Base-by-base conservation (phyloP, 2,113 vertebrate genomes). In the Cebidichthys violaceus region DNA sequence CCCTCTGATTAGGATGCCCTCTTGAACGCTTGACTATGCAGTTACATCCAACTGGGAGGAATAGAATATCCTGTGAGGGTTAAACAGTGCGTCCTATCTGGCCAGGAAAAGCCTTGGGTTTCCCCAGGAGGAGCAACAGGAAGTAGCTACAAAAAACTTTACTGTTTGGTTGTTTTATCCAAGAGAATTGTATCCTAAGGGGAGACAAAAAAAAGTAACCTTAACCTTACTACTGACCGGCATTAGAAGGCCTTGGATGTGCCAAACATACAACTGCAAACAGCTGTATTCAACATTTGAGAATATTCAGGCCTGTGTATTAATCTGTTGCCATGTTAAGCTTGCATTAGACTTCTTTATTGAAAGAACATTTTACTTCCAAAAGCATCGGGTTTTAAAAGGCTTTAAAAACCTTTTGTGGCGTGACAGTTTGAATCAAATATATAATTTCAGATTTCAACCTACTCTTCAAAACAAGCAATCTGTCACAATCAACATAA, bases 391-490 rank as follows among this genome's bases (percentile, higher is more conserved):
- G 8, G 20, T 68, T 66, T 68, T 31, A 43, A 47, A 41, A 31
- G 29, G 1, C 6, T 1, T 61, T 52, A 10, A 57, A 47, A 57
- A 33, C 33, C 33, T 31, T 4, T 41, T 69, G 15, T 73, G n/a
- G 62, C 14, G 6, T 66, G 78, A 81, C 74, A 67, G 41, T 47
- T 84, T 62, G 3, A 60, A 70, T 31, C 27, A 29, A 41, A n/a
- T 55, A 18, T 29, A 52, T 68, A 9, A 14, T 65, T 75, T 69
- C 70, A 9, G 4, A 64, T 6, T 67, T 60, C 14, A 59, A 55
- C 24, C 31, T 39, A 22, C 24, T 39, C 45, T 55, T 64, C 52
- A 55, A 50, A 52, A 67, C 20, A 6, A 22, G 11, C 35, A 57
- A 61, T 29, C 20, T 41, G 11, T 62, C 61, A 66, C 27, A 69